A percentile compares a stretch with the other conserved stretches of the same genome.
Evolutionary conservation across 2,113 vertebrate genomes (phyloP).

Genomic region (Archocentrus centrarchus): DNA sequence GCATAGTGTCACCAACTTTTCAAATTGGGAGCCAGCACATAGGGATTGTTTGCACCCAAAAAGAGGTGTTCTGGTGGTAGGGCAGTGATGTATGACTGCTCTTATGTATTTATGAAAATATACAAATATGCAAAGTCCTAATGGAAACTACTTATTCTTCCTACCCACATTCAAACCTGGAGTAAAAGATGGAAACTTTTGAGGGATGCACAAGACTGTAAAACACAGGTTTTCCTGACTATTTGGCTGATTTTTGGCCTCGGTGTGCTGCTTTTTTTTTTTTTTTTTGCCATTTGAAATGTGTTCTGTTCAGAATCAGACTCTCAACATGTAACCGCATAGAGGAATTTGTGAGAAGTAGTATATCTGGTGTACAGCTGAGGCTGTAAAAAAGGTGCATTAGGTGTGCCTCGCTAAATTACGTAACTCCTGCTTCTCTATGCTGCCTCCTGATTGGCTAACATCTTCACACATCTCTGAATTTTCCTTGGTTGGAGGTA

Average conservation of each 20-base stretch:
- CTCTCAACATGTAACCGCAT: slow-evolving; percentile 25
- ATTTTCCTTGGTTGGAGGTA: slow-evolving; percentile 27
- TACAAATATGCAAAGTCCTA: slow-evolving; percentile 6
- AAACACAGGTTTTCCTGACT: slow-evolving; percentile 7
- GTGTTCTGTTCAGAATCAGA: neutral
- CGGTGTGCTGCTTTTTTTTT: neutral
- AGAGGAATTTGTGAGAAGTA: slow-evolving; percentile 4
- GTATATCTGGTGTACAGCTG: neutral
- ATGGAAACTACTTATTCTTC: neutral
- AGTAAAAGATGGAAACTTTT: slow-evolving; percentile 1
- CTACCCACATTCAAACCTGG: neutral
- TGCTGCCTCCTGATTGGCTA: slow-evolving; percentile 32
- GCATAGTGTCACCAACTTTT: neutral
- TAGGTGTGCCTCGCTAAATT: slow-evolving; percentile 44
- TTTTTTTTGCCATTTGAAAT: neutral
- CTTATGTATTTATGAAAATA: neutral
- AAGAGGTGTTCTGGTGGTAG: neutral
- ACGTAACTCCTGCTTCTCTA: slow-evolving; percentile 61
- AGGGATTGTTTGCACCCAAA: neutral
- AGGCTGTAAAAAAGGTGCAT: neutral
- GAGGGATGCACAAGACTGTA: neutral
- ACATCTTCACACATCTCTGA: slow-evolving; percentile 30
- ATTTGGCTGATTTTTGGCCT: neutral
- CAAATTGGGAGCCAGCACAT: neutral
- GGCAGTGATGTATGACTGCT: neutral